Conservation (phyloP, 2,797 vertebrate genomes). For the Spinibarbus caldwelli region DNA sequence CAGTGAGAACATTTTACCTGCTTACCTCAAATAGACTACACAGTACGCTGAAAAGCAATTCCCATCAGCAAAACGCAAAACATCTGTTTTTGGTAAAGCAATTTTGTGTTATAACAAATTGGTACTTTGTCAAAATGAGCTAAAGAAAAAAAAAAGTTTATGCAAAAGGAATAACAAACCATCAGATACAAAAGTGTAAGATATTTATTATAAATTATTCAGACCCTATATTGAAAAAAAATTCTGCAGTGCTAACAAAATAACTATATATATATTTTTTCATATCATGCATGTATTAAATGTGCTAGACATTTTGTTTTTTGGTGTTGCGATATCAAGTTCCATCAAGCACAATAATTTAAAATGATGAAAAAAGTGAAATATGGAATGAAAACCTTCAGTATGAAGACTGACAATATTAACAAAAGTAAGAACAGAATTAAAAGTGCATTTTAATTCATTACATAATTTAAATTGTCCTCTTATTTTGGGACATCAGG, state of each 20-base stretch:
- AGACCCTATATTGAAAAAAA: background rate
- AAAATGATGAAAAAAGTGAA: background rate
- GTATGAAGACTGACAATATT: background rate
- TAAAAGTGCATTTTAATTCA: background rate
- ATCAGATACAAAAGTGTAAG: background rate
- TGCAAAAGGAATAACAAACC: background rate
- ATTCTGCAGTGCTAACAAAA: background rate
- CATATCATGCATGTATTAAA: background rate
- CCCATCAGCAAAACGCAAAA: background rate
- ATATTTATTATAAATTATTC: background rate
- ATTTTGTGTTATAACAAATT: background rate
- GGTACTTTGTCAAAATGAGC: background rate
- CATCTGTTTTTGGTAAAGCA: background rate
- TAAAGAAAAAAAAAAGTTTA: background rate
- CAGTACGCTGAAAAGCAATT: background rate
- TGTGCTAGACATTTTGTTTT: background rate
- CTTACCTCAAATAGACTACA: constrained; percentile 4
- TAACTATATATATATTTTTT: background rate
- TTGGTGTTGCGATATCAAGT: background rate
- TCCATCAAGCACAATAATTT: background rate
- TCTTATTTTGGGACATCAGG: background rate
- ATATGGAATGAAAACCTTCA: background rate
- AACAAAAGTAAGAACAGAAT: no score
- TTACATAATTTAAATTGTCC: background rate
- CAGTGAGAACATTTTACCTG: constrained; percentile 5